Percentiles rank a stretch among this genome's conserved stretches.
phyloP scores from a whole-genome alignment of 2,113 vertebrate genomes.

The Crypturellus undulatus region DNA sequence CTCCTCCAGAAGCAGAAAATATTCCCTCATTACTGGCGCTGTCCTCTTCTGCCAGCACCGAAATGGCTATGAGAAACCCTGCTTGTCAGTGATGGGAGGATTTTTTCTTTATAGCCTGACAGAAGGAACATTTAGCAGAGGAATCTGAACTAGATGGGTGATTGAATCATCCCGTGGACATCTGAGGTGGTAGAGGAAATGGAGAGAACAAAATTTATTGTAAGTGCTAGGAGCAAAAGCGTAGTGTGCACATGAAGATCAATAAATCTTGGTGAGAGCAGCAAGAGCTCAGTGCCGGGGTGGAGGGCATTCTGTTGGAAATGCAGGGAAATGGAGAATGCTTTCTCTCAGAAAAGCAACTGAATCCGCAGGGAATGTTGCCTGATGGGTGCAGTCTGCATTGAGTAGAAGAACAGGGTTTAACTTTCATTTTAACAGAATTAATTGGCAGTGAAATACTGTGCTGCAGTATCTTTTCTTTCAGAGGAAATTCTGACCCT shows the following conservation, averaged over 20 bases:
- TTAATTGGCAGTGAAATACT: background rate
- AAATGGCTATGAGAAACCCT: background rate
- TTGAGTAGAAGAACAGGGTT: background rate
- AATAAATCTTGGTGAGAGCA: background rate
- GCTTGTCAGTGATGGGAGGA: background rate
- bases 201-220: background rate
- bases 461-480: background rate
- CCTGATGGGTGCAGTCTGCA: background rate
- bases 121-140: background rate
- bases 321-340: background rate
- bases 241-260: rapidly evolving
- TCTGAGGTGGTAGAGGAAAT: background rate
- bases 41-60: background rate
- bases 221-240: background rate
- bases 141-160: background rate
- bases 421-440: background rate
- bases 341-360: background rate
- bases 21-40: background rate
- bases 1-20: background rate
- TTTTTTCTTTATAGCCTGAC: background rate
- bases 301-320: background rate
- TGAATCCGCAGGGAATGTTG: background rate
- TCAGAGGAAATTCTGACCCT: background rate
- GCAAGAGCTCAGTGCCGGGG: background rate
- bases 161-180: background rate